phyloP scores from a whole-genome alignment of 2,113 vertebrate genomes.

The Serilophus lunatus region DNA sequence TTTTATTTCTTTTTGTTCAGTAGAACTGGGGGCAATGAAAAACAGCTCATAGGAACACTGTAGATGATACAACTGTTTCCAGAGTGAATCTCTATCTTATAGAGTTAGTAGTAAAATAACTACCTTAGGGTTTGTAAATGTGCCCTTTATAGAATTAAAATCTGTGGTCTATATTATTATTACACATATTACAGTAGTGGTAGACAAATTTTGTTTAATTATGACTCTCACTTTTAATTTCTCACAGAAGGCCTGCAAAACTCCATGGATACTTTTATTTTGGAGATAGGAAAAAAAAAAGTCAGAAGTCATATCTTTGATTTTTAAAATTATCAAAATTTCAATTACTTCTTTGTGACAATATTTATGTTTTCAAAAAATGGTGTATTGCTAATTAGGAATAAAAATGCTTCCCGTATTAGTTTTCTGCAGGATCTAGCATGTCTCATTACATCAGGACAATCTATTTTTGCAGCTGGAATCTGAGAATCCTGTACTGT shows the following conservation, averaged over 20 bases:
- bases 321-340: background rate
- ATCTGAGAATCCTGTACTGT: background rate
- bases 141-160: background rate
- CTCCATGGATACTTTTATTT: background rate
- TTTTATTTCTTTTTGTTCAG: background rate
- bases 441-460: background rate
- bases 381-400: background rate
- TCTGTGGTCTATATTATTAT: background rate
- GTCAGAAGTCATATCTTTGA: background rate
- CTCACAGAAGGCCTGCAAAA: background rate
- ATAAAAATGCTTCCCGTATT: background rate
- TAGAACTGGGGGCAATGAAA: background rate
- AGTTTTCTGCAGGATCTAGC: background rate
- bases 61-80: background rate
- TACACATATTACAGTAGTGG: background rate
- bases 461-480: background rate
- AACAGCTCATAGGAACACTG: background rate
- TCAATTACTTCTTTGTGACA: background rate
- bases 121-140: background rate
- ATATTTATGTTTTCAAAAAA: background rate
- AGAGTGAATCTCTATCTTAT: background rate
- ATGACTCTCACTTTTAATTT: background rate
- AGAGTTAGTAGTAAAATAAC: background rate
- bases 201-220: background rate
- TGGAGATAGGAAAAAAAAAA: background rate